Conservation (phyloP, 1,140 invertebrate genomes). For the Listronotus bonariensis region DNA sequence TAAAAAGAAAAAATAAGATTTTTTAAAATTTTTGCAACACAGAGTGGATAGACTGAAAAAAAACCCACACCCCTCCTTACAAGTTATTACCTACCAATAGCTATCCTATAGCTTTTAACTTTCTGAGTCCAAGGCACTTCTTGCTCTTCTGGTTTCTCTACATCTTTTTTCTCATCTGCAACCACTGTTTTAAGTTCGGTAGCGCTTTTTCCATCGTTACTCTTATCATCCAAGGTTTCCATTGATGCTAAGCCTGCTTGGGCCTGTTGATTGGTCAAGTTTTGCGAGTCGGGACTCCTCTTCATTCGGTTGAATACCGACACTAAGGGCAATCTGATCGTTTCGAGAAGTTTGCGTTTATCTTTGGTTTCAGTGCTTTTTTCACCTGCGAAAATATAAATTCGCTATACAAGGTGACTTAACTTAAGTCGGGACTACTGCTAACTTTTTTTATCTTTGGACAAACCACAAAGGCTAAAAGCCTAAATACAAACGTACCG, state of each 20-base stretch:
- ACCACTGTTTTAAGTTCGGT: slow-evolving; percentile 72
- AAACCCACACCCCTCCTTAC: no score
- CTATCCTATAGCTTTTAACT: slow-evolving; percentile 46
- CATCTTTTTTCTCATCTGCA: slow-evolving; percentile 56
- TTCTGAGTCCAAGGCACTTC: slow-evolving; percentile 40
- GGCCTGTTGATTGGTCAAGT: slow-evolving; percentile 50
- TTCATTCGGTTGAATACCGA: slow-evolving; percentile 62
- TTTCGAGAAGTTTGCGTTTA: slow-evolving; percentile 61
- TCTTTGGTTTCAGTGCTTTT: slow-evolving; percentile 48
- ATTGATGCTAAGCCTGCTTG: slow-evolving; percentile 75
- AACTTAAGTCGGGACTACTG: no score
- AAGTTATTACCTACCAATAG: slow-evolving; percentile 49
- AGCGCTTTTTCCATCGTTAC: slow-evolving; percentile 57
- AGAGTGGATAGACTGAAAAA: no score
- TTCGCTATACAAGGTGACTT: no score
- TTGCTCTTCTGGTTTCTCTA: slow-evolving; percentile 48
- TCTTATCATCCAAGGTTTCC: slow-evolving; percentile 73
- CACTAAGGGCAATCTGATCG: slow-evolving; percentile 67
- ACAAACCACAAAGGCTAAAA: no score
- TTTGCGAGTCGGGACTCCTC: slow-evolving; percentile 44
- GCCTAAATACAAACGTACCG: no score
- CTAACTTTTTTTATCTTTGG: no score
- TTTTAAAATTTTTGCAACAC: no score
- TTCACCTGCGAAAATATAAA: slow-evolving; percentile 25
- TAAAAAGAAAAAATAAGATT: no score